Conservation (phyloP, 2,888 invertebrate species). For the Seira ritae region DNA sequence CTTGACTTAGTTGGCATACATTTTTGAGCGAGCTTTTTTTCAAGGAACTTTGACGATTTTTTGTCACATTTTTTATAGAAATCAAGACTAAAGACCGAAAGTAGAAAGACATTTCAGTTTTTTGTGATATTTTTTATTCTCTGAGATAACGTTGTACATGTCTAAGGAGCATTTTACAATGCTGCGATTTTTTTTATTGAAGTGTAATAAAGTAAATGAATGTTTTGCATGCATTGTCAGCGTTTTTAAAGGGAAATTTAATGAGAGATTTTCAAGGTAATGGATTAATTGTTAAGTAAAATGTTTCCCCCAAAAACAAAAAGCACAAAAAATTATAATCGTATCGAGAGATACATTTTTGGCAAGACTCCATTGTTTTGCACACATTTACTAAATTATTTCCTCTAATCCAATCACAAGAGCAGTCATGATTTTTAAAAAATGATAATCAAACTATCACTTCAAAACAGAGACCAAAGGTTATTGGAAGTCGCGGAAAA, state of each 20-base stretch:
- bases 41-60: slow-evolving; percentile 50
- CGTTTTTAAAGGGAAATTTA: slow-evolving; percentile 6
- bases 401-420: too few species aligned
- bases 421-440: too few species aligned
- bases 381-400: too few species aligned
- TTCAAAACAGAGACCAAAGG: too few species aligned
- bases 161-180: slow-evolving; percentile 1
- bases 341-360: too few species aligned
- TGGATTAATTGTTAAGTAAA: slow-evolving; percentile 7
- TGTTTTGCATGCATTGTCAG: slow-evolving; percentile 1
- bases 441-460: too few species aligned
- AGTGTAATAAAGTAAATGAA: slow-evolving; percentile 16
- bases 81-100: slow-evolving; percentile 19
- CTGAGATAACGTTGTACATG: slow-evolving; percentile 27
- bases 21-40: slow-evolving; percentile 37
- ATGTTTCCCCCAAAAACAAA: too few species aligned
- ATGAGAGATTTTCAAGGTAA: neutral
- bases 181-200: slow-evolving; percentile 27
- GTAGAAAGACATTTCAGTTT: slow-evolving; percentile 1
- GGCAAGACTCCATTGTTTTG: neutral
- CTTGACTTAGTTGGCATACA: slow-evolving; percentile 55
- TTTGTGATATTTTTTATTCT: slow-evolving; percentile 15
- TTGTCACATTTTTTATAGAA: slow-evolving; percentile 47
- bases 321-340: too few species aligned
- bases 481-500: too few species aligned